phyloP scores from a whole-genome alignment of 2,113 vertebrate species.

The Fregetta grallaria region DNA sequence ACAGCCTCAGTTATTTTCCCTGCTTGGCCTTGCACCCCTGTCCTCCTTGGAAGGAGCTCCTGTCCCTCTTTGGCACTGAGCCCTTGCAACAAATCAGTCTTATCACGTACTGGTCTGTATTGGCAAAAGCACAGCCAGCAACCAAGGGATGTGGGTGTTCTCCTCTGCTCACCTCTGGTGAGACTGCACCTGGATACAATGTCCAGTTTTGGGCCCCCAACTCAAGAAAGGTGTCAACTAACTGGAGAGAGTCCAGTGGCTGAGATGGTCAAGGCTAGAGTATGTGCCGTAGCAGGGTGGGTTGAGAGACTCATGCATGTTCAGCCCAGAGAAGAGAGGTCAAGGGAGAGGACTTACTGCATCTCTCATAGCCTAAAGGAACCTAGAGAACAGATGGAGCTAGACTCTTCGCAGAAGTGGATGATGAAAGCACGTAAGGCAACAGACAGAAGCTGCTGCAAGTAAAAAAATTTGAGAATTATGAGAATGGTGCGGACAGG shows the following conservation, averaged over 20 bases:
- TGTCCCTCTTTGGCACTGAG: not conserved
- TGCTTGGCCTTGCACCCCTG: not conserved
- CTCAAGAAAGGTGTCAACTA: not conserved
- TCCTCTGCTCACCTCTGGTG: not conserved
- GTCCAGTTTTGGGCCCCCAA: not conserved
- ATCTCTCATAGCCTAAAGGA: not conserved
- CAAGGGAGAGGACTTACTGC: not conserved
- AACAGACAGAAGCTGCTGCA: not conserved
- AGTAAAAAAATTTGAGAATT: not conserved
- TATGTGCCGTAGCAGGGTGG: not conserved
- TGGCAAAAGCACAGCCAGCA: not conserved
- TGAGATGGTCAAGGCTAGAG: not conserved
- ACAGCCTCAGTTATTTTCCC: not conserved
- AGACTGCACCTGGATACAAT: not conserved
- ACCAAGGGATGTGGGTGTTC: not conserved
- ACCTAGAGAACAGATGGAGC: not conserved
- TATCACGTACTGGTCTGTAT: not conserved
- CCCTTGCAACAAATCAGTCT: not conserved
- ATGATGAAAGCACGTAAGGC: not conserved
- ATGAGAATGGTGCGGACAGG: not conserved
- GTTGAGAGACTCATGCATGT: not conserved
- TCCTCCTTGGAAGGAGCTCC: not conserved
- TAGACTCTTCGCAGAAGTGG: not conserved
- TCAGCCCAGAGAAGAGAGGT: not conserved
- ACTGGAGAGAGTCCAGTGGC: not conserved